phyloP scores from a whole-genome alignment of 2,888 invertebrate species.

The Agonopterix heracliana region DNA sequence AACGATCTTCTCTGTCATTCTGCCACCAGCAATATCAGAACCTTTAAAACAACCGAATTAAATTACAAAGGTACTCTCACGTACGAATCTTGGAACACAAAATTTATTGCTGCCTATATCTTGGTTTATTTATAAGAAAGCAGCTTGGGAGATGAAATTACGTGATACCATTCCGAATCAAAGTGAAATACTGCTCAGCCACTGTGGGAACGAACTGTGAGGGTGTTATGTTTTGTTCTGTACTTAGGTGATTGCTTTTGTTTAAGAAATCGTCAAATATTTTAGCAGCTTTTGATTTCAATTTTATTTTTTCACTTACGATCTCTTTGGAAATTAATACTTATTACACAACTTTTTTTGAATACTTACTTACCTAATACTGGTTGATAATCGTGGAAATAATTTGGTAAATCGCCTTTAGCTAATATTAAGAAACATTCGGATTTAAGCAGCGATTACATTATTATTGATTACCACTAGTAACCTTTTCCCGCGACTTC shows the following conservation, averaged over 20 bases:
- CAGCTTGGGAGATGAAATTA: conserved; percentile 71
- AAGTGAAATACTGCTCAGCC: conserved; percentile 52
- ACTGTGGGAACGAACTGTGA: conserved; percentile 15
- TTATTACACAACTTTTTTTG: too few species aligned
- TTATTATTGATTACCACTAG: too few species aligned
- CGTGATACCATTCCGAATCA: conserved; percentile 74
- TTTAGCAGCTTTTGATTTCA: too few species aligned
- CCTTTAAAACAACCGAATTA: conserved; percentile 65
- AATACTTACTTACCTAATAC: too few species aligned
- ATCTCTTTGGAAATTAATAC: too few species aligned
- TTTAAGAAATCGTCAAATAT: too few species aligned
- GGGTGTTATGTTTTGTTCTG: conserved; percentile 23
- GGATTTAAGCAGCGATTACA: too few species aligned
- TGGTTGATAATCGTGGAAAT: too few species aligned
- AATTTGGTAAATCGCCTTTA: too few species aligned
- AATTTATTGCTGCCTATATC: conserved; percentile 72
- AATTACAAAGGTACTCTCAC: conserved; percentile 54
- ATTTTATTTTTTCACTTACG: too few species aligned
- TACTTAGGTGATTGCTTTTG: conserved; percentile 19
- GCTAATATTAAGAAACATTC: too few species aligned
- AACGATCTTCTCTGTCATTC: background rate
- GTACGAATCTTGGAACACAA: conserved; percentile 59
- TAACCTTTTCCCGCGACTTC: too few species aligned
- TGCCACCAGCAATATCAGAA: conserved; percentile 39
- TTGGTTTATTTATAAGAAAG: conserved; percentile 75